Percentiles rank a stretch among this genome's conserved stretches.
Conservation (phyloP, 2,888 invertebrate species). For the Brassicogethes aeneus region DNA sequence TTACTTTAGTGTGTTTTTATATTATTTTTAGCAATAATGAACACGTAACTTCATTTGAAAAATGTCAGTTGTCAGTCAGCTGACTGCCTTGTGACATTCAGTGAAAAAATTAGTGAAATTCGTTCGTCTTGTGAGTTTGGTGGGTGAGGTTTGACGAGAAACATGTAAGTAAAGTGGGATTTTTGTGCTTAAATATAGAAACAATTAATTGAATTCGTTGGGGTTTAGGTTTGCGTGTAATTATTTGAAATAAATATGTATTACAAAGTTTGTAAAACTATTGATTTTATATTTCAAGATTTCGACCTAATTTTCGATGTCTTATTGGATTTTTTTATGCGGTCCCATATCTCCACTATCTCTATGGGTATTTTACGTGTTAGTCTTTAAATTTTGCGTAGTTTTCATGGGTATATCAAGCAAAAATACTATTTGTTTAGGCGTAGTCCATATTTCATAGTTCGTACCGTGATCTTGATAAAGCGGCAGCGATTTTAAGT, state of each 20-base stretch:
- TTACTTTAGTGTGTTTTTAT: too few relatives aligned
- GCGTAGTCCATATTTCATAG: constrained; percentile 24
- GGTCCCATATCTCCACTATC: not conserved
- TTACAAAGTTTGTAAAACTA: too few relatives aligned
- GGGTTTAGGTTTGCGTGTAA: too few relatives aligned
- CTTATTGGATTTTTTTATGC: not conserved
- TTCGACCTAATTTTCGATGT: constrained; percentile 10
- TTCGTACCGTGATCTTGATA: constrained; percentile 15
- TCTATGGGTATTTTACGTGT: too few relatives aligned
- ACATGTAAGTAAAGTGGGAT: constrained; percentile 24
- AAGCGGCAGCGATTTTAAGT: constrained; percentile 16
- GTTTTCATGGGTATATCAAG: too few relatives aligned
- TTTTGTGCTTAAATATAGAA: too few relatives aligned
- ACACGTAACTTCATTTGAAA: not conserved
- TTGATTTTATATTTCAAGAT: constrained; percentile 9
- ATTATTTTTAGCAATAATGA: too few relatives aligned
- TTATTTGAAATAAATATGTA: too few relatives aligned
- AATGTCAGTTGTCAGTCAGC: constrained; percentile 28
- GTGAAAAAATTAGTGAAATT: constrained; percentile 15
- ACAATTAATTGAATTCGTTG: too few relatives aligned
- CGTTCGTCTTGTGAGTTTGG: constrained; percentile 26
- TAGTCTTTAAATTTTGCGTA: too few relatives aligned
- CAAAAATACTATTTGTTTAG: too few relatives aligned
- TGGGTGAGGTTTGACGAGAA: constrained; percentile 29
- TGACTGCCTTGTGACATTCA: constrained; percentile 37